These are phyloP conservation scores for Seriola quinqueradiata DNA, from an alignment of 2,113 vertebrate species.

Conservation along the genomic window DNA sequence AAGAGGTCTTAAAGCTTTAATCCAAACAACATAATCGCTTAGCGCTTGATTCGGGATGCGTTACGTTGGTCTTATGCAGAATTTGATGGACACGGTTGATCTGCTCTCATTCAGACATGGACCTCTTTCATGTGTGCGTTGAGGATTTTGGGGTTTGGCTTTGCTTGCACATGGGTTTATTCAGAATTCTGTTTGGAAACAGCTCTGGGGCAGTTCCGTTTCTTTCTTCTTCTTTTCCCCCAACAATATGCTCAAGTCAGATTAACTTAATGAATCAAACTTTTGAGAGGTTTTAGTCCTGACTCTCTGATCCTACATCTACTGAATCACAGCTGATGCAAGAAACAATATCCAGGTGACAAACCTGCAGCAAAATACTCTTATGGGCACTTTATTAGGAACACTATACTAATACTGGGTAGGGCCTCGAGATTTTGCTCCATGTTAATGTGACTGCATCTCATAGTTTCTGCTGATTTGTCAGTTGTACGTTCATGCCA, in stretches of 20 bases:
- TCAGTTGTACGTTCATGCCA: too few relatives aligned
- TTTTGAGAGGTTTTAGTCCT: not conserved
- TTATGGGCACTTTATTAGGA: not conserved
- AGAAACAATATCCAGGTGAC: too few relatives aligned
- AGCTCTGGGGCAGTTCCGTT: not conserved
- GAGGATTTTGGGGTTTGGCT: conserved; percentile 36
- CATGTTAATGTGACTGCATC: too few relatives aligned
- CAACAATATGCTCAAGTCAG: not conserved
- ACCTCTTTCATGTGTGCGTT: conserved; percentile 48
- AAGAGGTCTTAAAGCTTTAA: conserved; percentile 27
- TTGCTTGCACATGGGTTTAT: conserved; percentile 42
- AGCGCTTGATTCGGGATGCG: conserved; percentile 11
- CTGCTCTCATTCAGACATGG: conserved; percentile 25
- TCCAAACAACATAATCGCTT: conserved; percentile 32
- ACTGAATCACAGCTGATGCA: not conserved
- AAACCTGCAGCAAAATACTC: not conserved
- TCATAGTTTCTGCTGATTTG: too few relatives aligned
- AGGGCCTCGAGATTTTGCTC: too few relatives aligned
- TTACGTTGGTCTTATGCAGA: conserved; percentile 16
- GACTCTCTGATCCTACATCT: not conserved
- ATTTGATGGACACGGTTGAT: conserved; percentile 24
- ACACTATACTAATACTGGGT: not conserved
- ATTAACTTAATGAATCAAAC: not conserved
- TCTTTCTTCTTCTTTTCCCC: not conserved
- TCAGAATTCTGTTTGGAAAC: conserved; percentile 2